Evolutionary conservation across 2,888 invertebrate species (phyloP).

Genomic region (Diplazon laetatorius): DNA sequence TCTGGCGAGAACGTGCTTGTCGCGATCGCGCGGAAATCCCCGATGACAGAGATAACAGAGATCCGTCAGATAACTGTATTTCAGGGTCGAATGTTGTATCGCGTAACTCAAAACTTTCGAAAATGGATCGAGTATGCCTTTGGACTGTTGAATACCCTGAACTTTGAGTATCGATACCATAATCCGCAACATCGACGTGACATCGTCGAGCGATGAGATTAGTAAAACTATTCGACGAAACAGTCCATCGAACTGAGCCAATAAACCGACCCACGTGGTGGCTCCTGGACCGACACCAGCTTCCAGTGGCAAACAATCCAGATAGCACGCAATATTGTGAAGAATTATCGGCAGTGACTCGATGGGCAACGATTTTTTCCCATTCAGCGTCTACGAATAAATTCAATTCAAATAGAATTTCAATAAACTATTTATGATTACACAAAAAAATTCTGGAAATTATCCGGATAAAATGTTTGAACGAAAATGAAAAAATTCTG

Average conservation of each 20-base stretch:
- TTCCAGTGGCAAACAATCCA: constrained; percentile 95
- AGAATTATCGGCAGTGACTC: constrained; percentile 91
- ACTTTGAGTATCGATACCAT: constrained; percentile 92
- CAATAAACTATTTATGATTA: neutral
- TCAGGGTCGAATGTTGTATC: constrained; percentile 94
- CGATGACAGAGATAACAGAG: constrained; percentile 95
- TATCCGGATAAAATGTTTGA: too few relatives aligned
- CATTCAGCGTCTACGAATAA: constrained; percentile 87
- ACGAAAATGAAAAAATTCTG: too few relatives aligned
- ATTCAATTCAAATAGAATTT: constrained; percentile 37
- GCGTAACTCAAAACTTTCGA: constrained; percentile 96
- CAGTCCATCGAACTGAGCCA: constrained; percentile 93
- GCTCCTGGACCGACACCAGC: constrained; percentile 88
- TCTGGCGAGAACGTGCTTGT: constrained; percentile 95
- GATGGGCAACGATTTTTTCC: constrained; percentile 89
- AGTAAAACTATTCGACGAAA: constrained; percentile 90
- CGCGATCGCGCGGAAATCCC: constrained; percentile 94
- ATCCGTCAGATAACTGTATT: constrained; percentile 91
- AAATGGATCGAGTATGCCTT: constrained; percentile 96
- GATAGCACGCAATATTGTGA: constrained; percentile 95
- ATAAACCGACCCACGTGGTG: constrained; percentile 90
- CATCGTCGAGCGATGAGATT: constrained; percentile 88
- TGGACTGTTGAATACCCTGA: constrained; percentile 91
- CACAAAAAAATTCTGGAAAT: too few relatives aligned
- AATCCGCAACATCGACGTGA: constrained; percentile 88